Evolutionary conservation across 2,113 vertebrate species (phyloP), one percentile per base, ranked within the genome.

Genomic region (Calyptommatus sinebrachiatus): DNA sequence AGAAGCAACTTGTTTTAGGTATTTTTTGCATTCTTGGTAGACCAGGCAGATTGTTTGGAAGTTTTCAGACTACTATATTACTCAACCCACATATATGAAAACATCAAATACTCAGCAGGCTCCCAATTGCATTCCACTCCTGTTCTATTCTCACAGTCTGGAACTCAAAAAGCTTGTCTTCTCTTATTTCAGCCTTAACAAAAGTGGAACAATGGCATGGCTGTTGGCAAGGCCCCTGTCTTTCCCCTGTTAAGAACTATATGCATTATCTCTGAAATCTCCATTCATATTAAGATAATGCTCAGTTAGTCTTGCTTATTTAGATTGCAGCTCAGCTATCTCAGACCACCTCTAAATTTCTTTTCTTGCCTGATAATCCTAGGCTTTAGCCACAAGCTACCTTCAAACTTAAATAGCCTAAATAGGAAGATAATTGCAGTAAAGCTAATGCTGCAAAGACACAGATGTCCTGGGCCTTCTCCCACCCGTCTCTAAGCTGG

Each of bases 261-360:
- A 92, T 86, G 88, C 88, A 89, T 94, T 94, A 92, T 92, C 87
- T 91, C 81, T 88, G 88, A 91, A 91, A 89, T 93, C 93, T 92
- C 91, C 90, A 95, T 96, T 96, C 94, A 94, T 88, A 91, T 83
- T 86, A 92, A 92, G 92, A 95, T 94, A 96, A 96, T 94, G 89
- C 86, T 45, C 53, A 84, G 86, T 88, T 86, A 88, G 89, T 90
- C 86, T 88, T 78, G 87, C 89, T 90, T 94, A 86, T 92, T 94
- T 94, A 92, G 88, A 90, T 83, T 92, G 90, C 80, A 91, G 89
- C 88, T 92, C 90, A 92, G 71, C 93, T 91, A 79, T 92, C 84
- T 80, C 83, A 84, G 91, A 90, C 89, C 87, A 89, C 81, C 86
- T 92, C 86, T 93, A 89, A 91, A 90, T 95, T 94, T 94, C 81